These are phyloP conservation scores for Aegypius monachus DNA, from an alignment of 2,113 vertebrate species.

Conservation along the genomic window DNA sequence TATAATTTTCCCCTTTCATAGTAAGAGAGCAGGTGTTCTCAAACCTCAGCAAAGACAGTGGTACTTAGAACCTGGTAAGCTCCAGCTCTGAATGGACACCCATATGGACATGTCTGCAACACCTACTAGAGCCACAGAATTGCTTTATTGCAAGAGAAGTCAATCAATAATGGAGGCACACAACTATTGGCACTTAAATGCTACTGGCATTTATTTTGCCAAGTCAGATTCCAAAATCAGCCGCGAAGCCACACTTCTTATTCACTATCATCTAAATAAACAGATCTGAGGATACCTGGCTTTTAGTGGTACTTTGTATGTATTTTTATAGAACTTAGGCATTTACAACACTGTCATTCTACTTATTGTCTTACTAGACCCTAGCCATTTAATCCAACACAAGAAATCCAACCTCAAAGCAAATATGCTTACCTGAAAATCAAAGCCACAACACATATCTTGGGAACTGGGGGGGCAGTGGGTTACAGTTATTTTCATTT, in stretches of 20 bases:
- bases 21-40: neutral
- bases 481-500: neutral
- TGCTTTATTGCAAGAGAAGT: neutral
- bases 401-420: neutral
- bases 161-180: neutral
- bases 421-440: neutral
- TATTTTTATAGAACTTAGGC: neutral
- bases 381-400: neutral
- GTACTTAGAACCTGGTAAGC: neutral
- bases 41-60: neutral
- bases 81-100: neutral
- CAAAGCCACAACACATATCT: neutral
- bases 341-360: neutral
- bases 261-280: neutral
- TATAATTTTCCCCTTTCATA: neutral
- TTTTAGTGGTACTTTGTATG: neutral
- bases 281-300: neutral
- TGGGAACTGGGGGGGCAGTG: fast-evolving
- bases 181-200: neutral
- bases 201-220: neutral
- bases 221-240: neutral
- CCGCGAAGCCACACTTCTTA: neutral
- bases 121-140: neutral
- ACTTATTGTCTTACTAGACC: neutral
- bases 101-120: fast-evolving